A percentile compares a stretch with the other conserved stretches of the same genome.
These are phyloP conservation scores for Genyomyrus donnyi DNA, from an alignment of 2,113 vertebrate genomes.

Conservation along the genomic window DNA sequence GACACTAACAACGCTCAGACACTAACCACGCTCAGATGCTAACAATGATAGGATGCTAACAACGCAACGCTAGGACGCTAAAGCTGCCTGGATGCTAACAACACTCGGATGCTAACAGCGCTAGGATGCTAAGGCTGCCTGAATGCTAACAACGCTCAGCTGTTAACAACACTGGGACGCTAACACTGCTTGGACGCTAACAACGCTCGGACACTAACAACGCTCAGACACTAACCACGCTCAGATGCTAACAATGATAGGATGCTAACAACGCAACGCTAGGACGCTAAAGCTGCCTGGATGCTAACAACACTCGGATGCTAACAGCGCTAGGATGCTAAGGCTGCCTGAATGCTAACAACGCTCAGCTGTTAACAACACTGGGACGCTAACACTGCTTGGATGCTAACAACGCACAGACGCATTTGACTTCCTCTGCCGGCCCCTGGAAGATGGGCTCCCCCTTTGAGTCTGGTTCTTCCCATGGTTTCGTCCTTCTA, in stretches of 20 bases:
- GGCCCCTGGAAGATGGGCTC: too few relatives aligned
- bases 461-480: too few relatives aligned
- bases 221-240: too few relatives aligned
- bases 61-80: neutral
- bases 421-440: neutral
- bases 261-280: neutral
- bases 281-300: neutral
- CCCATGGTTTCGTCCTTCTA: too few relatives aligned
- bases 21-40: neutral
- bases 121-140: neutral
- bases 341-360: neutral
- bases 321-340: neutral
- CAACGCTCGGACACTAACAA: too few relatives aligned
- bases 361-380: neutral
- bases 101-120: neutral
- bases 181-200: neutral
- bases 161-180: neutral
- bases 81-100: neutral
- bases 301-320: neutral
- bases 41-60: neutral
- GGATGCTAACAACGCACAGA: neutral
- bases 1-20: neutral
- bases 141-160: neutral
- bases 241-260: too few relatives aligned
- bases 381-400: neutral